These are phyloP conservation scores for Tetropium fuscum DNA, from an alignment of 2,888 invertebrate species.

Conservation along the genomic window DNA sequence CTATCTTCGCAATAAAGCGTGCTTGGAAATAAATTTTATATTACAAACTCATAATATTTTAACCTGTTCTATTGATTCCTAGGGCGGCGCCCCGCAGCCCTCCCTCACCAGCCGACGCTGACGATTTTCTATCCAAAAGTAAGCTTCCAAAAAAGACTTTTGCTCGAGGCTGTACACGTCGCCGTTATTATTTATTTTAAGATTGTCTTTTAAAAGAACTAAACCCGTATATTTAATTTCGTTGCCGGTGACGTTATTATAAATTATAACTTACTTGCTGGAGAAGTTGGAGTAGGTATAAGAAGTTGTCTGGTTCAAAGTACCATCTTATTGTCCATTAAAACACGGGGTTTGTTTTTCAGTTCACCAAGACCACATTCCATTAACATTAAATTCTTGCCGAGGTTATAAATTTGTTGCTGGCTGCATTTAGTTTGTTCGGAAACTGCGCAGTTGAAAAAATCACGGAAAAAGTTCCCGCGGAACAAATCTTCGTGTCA, in stretches of 20 bases:
- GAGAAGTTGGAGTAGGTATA: slow-evolving; percentile 54
- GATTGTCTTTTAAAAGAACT: slow-evolving; percentile 52
- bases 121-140: no score
- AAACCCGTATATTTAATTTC: slow-evolving; percentile 59
- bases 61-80: no score
- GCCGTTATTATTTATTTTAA: slow-evolving; percentile 32
- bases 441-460: slow-evolving; percentile 41
- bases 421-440: slow-evolving; percentile 45
- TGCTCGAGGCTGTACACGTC: slow-evolving; percentile 23
- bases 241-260: slow-evolving; percentile 61
- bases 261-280: slow-evolving; percentile 63
- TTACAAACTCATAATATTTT: no score
- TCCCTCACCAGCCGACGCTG: no score
- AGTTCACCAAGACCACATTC: slow-evolving; percentile 61
- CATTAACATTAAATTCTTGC: slow-evolving; percentile 62
- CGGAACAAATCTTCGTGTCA: slow-evolving; percentile 48
- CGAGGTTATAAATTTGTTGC: slow-evolving; percentile 61
- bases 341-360: slow-evolving; percentile 63
- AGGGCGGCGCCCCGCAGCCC: no score
- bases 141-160: slow-evolving; percentile 7
- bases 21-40: no score
- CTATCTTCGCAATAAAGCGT: no score
- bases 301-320: slow-evolving; percentile 63
- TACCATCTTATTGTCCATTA: slow-evolving; percentile 64
- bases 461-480: slow-evolving; percentile 40